Base-by-base conservation (phyloP, 2,797 vertebrate genomes). In the Borostomias antarcticus region DNA sequence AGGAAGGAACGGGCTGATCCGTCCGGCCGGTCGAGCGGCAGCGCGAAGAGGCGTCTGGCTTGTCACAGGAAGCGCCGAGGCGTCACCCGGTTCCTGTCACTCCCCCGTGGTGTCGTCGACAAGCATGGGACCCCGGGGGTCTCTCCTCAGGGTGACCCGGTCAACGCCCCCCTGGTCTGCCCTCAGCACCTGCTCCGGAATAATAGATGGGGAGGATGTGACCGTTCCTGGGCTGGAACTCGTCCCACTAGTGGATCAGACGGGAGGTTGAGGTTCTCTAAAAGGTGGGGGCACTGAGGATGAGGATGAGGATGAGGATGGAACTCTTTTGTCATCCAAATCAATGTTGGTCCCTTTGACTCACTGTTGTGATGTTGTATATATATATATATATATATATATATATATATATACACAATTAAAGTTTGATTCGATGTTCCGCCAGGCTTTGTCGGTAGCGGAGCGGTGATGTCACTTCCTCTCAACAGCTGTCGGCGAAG, bases 121-220 rank as follows among this genome's bases (percentile, higher is more conserved):
- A 28, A 66, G 75, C 72, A 75, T 78, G 72, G 74, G 79, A 76
- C 66, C 78, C 32, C 66, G 5, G 26, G 51, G 28, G 71, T 33
- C 26, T 50, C 62, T 33, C 35, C 64, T 68, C 64, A 40, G 43
- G 73, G 62, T 8, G 82, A 79, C 84, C 69, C 69, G 72, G 79
- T 88, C 80, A 78, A 72, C 78, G 26, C 76, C 73, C 67, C 29
- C 58, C 74, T 65, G 74, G 75, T 70, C 47, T 45, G 73, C 47
- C 56, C 25, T 54, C 74, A 76, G 66, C 68, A 80, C 77, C 81
- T 78, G 77, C 73, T 15, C 35, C 66, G 87, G 72, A 86, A 86
- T 86, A 76, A 86, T 82, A 72, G 64, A 89, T 75, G 28, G 37
- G 48, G 28, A 47, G 62, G 32, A 51, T 58, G 56, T 62, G 58